These are phyloP conservation scores for Drosophila melanosoma DNA, from an alignment of 2,888 invertebrate species.

Conservation along the genomic window DNA sequence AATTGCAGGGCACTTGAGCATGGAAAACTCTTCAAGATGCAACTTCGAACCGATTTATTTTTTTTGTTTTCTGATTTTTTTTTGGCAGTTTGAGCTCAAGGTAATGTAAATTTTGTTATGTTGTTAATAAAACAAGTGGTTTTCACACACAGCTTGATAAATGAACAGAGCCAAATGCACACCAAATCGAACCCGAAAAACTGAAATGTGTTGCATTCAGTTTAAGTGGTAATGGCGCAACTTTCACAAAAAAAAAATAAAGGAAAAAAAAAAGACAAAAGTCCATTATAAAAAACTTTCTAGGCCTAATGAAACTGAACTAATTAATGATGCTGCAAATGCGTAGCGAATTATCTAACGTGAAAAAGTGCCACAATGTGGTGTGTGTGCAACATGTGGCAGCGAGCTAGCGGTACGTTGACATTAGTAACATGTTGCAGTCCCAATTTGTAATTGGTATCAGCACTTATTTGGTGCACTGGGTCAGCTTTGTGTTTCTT, in stretches of 20 bases:
- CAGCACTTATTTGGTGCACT: conserved; percentile 37
- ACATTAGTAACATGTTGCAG: conserved; percentile 24
- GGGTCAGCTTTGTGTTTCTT: conserved; percentile 44
- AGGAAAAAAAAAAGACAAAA: conserved; percentile 11
- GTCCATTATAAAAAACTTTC: conserved; percentile 55
- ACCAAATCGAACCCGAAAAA: conserved; percentile 12
- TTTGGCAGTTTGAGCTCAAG: conserved; percentile 80
- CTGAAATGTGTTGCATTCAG: conserved; percentile 33
- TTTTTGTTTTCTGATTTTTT: conserved; percentile 10
- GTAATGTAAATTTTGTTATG: conserved; percentile 63
- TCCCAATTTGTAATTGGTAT: conserved; percentile 19
- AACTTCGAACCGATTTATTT: conserved; percentile 20
- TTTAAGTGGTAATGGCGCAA: conserved; percentile 33
- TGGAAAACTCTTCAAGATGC: conserved; percentile 40
- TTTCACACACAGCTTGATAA: conserved; percentile 49
- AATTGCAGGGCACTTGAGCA: conserved; percentile 33
- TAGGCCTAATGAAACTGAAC: conserved; percentile 57
- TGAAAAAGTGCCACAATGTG: conserved; percentile 55
- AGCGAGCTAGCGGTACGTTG: conserved; percentile 14
- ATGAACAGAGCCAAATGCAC: conserved; percentile 26
- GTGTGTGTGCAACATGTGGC: conserved; percentile 32
- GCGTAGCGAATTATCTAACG: conserved; percentile 67
- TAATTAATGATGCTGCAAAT: conserved; percentile 73
- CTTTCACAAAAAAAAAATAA: conserved; percentile 57
- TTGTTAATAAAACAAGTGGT: conserved; percentile 67